These are phyloP conservation scores for Subanguina moxae DNA, from an alignment of 1,140 invertebrate genomes.

Conservation along the genomic window DNA sequence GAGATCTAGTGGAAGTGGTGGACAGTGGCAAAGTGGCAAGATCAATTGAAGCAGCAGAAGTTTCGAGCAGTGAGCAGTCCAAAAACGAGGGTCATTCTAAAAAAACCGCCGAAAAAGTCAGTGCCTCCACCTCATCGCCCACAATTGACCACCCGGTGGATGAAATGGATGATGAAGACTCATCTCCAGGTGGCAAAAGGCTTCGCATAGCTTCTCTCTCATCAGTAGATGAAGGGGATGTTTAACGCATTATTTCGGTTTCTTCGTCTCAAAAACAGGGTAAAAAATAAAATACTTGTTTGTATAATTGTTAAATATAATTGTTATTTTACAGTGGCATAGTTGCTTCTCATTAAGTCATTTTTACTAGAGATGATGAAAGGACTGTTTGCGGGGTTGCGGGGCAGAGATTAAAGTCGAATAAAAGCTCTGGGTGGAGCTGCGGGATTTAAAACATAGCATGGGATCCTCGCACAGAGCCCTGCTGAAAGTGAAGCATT, in stretches of 20 bases:
- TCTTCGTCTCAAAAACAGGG: too few species aligned
- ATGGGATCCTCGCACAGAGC: too few species aligned
- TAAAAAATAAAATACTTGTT: too few species aligned
- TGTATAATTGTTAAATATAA: too few species aligned
- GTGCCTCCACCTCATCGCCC: neutral
- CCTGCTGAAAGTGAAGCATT: too few species aligned
- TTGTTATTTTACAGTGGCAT: too few species aligned
- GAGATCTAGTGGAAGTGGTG: neutral
- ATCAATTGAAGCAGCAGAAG: neutral
- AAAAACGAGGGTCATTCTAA: neutral
- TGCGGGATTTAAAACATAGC: too few species aligned
- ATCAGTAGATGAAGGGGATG: constrained; percentile 13
- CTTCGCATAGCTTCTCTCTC: constrained; percentile 24
- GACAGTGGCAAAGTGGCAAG: constrained; percentile 2
- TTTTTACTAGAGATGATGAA: too few species aligned
- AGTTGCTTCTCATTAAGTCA: too few species aligned
- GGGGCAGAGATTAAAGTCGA: too few species aligned
- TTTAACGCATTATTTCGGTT: neutral
- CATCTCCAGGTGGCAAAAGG: constrained; percentile 14
- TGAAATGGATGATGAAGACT: constrained; percentile 6
- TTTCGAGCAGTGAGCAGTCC: neutral
- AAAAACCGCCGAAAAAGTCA: neutral
- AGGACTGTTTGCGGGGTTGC: too few species aligned
- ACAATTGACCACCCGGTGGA: neutral
- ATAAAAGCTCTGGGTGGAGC: too few species aligned